These are phyloP conservation scores for Platyscapa corneri DNA, from an alignment of 1,140 invertebrate species.

Conservation along the genomic window DNA sequence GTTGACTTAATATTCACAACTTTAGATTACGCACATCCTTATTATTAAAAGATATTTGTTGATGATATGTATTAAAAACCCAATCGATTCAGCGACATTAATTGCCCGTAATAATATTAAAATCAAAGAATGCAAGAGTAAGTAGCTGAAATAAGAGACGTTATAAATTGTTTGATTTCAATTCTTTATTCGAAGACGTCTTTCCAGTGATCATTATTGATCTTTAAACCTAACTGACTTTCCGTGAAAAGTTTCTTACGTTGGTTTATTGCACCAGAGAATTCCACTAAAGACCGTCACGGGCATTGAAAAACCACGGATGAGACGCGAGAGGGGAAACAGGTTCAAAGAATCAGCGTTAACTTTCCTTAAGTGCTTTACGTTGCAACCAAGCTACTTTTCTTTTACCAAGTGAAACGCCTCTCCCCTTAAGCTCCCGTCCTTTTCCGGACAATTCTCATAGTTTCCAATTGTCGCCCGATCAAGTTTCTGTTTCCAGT, in stretches of 20 bases:
- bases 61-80: neutral
- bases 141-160: neutral
- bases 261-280: conserved; percentile 17
- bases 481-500: conserved; percentile 41
- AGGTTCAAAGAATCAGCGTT: conserved; percentile 59
- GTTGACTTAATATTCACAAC: too few species aligned
- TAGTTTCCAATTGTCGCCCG: conserved; percentile 35
- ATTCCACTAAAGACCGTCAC: conserved; percentile 36
- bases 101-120: neutral
- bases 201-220: conserved; percentile 38
- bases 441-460: conserved; percentile 28
- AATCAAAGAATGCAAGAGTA: neutral
- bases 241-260: conserved; percentile 44
- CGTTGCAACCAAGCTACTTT: conserved; percentile 46
- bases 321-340: conserved; percentile 42
- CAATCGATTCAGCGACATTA: neutral
- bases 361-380: conserved; percentile 57
- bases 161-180: neutral
- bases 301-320: conserved; percentile 2
- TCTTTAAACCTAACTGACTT: conserved; percentile 3
- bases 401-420: conserved; percentile 37
- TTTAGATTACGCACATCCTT: neutral
- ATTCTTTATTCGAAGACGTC: conserved; percentile 5
- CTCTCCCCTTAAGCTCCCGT: neutral
- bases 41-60: neutral